Conservation (phyloP, 1,140 invertebrate species). For the Bombus sibiricus region DNA sequence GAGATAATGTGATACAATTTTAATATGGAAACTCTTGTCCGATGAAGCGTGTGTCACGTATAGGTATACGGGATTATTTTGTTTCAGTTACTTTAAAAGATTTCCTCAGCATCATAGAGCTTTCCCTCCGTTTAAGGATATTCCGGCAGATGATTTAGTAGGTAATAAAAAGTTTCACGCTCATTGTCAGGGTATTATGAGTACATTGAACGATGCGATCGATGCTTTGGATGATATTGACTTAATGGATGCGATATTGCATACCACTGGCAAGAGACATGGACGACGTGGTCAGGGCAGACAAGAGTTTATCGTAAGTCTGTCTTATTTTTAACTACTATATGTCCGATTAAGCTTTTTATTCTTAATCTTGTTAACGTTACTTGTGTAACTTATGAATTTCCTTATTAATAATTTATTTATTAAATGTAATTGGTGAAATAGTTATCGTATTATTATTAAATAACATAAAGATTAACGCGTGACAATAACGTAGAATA, state of each 20-base stretch:
- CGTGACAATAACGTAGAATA: background rate
- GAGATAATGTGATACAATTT: background rate
- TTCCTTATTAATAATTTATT: too few species aligned
- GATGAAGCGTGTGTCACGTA: background rate
- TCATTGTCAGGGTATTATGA: slow-evolving; percentile 86
- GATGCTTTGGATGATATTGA: slow-evolving; percentile 85
- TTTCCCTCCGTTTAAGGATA: slow-evolving; percentile 85
- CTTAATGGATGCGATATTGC: slow-evolving; percentile 84
- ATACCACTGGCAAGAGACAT: slow-evolving; percentile 86
- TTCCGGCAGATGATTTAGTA: slow-evolving; percentile 83
- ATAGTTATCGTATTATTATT: background rate
- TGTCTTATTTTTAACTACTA: background rate
- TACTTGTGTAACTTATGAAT: too few species aligned
- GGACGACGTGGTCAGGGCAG: slow-evolving; percentile 78
- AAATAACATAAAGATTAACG: too few species aligned
- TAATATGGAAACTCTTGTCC: background rate
- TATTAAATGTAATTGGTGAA: too few species aligned
- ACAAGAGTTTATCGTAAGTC: slow-evolving; percentile 67
- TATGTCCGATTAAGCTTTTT: background rate
- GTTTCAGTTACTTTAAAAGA: slow-evolving; percentile 84
- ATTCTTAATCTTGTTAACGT: too few species aligned
- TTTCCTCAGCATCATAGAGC: slow-evolving; percentile 85
- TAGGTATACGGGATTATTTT: background rate
- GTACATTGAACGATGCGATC: slow-evolving; percentile 85
- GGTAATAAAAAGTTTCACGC: slow-evolving; percentile 85